These are phyloP conservation scores for Caerostris extrusa DNA, from an alignment of 1,140 invertebrate species.

Conservation along the genomic window DNA sequence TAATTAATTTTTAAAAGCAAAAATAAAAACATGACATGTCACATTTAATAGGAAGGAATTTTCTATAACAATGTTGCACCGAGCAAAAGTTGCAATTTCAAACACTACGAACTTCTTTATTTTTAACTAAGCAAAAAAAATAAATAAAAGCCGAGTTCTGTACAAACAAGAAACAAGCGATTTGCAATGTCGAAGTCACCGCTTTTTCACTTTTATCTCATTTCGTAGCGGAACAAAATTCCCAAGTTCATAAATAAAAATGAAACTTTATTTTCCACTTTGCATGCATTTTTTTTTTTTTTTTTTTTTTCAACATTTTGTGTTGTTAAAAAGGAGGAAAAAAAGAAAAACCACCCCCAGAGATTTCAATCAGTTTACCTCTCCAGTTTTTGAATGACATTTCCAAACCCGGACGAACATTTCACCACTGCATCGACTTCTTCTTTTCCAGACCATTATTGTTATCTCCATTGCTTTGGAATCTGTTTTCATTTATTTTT, in stretches of 20 bases:
- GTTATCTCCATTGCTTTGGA: no score
- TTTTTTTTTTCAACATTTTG: background rate
- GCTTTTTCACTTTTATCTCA: conserved; percentile 32
- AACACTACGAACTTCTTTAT: background rate
- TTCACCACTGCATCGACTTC: background rate
- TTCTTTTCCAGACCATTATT: no score
- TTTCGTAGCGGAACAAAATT: conserved; percentile 43
- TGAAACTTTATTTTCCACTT: conserved; percentile 53
- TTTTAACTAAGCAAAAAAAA: background rate
- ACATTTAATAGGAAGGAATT: no score
- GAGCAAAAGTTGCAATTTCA: no score
- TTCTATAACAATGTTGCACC: no score
- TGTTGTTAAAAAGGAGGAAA: background rate
- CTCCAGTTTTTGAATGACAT: conserved; percentile 64
- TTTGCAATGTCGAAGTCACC: conserved; percentile 59
- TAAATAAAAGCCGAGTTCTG: background rate
- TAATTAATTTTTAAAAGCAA: no score
- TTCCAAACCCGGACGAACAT: background rate
- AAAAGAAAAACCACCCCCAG: conserved; percentile 6
- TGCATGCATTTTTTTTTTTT: background rate
- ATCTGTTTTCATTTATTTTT: no score
- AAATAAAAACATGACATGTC: no score
- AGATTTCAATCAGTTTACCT: conserved; percentile 67
- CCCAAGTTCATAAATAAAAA: conserved; percentile 67
- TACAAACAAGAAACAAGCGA: conserved; percentile 12